Evolutionary conservation across 2,113 vertebrate species (phyloP), one percentile per base, ranked within the genome.

Genomic region (Balaeniceps rex): DNA sequence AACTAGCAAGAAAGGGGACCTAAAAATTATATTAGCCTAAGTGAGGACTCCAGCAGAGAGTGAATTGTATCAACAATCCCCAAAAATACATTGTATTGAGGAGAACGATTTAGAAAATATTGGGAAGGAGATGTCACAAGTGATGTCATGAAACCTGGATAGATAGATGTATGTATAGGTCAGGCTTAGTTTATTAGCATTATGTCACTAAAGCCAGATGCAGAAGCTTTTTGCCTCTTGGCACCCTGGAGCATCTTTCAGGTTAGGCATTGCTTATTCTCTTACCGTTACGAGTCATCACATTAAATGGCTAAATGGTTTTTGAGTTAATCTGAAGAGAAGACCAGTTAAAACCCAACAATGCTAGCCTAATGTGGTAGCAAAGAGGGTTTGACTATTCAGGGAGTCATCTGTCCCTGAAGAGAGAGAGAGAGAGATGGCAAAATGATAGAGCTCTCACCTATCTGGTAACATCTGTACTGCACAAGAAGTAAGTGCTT

Each of bases 211-310:
- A 47, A 71, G 29, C 47, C 52, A 58, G 9, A 21, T 44, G 15
- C 15, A 38, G 65, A 77, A 52, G 55, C 29, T 46, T 81, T 90
- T 81, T 80, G 26, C 23, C 21, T 58, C n/a, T 72, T 60, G 64
- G 17, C 15, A 81, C 25, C 26, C 31, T 61, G 51, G 49, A 55
- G 11, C 17, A 11, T 36, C 33, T 64, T 70, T 42, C 22, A 61
- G 24, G 19, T 68, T 54, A 47, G 42, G 7, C 17, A 25, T 38
- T 70, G 38, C 64, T 51, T 63, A 4, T 66, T 76, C 14, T 79
- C 28, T 55, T 44, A 9, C 21, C 16, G 4, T 79, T 44, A 6
- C 0, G 0, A 70, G 40, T 68, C n/a, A 14, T 55, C 15, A 16
- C 25, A 6, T 58, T 14, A 26, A 63, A 54, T 60, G 24, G 15